Base-by-base conservation (phyloP, 2,888 invertebrate genomes). In the Meghimatium bilineatum region DNA sequence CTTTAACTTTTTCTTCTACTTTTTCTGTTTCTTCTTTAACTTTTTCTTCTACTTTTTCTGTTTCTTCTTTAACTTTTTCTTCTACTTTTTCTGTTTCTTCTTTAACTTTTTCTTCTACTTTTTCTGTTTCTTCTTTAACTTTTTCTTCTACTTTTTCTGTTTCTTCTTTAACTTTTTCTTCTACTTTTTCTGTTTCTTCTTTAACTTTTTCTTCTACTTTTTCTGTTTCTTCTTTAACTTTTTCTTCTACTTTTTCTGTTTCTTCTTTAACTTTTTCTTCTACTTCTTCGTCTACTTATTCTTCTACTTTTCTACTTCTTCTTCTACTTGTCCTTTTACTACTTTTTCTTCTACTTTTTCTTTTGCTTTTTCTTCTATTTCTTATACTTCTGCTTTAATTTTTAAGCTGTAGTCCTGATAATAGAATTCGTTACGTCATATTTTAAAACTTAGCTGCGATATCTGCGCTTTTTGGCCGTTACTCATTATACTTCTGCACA, bases 261-360 rank as follows among this genome's bases (percentile, higher is more conserved):
- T 80, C 69, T 80, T 44, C 44, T n/a, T n/a, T n/a, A 44, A 44
- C 36, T 78, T 29, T n/a, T n/a, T n/a, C n/a, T 20, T 49, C 76
- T 49, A 10, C 10, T 52, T 52, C 29, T 76, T 34, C 52, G 23
- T 49, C 26, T 26, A 17, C 29, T 38, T n/a, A 29, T 76, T 56
- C 29, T 44, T 76, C 56, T 14, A 10, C 52, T 34, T 36, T 56
- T 56, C 56, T 56, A 14, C 56, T 12, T 17, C 56, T 56, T 56
- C 56, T 56, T 17, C 6, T 56, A 14, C 56, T 56, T 56, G 14
- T 12, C 23, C 17, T 17, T 56, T 20, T 56, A 2, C 6, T 56
- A 14, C 56, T 56, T 56, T 20, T 12, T 17, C 56, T 17, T 56
- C 56, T 56, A 2, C 6, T 23, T 56, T 20, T 56, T 56, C 56